Percentiles rank a stretch among this genome's conserved stretches.
Evolutionary conservation across 64 coral and sea anemone genomes (phyloP).

Genomic region (Acropora yongei): DNA sequence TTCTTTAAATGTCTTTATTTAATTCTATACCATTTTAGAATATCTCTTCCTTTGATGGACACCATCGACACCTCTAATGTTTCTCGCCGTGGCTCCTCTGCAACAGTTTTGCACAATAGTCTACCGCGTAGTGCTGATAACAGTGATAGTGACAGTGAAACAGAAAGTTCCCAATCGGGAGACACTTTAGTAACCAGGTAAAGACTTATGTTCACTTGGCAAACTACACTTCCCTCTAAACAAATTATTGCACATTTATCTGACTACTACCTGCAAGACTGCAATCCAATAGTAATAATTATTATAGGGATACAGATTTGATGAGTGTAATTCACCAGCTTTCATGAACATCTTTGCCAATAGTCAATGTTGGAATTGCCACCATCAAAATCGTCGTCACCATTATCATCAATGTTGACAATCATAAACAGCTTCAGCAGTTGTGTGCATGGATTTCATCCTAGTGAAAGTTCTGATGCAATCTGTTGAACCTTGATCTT

Average conservation of each 20-base stretch:
- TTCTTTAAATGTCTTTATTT: background rate
- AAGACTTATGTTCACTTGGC: background rate
- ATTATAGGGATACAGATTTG: no score
- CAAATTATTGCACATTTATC: background rate
- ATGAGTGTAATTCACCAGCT: no score
- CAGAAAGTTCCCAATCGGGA: slow-evolving; percentile 27
- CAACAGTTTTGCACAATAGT: background rate
- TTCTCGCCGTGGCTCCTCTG: background rate
- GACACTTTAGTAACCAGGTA: slow-evolving; percentile 74
- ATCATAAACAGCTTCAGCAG: no score
- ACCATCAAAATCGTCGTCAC: no score
- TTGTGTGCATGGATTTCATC: no score
- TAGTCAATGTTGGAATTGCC: no score
- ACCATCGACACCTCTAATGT: slow-evolving; percentile 42
- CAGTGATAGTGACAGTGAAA: slow-evolving; percentile 66
- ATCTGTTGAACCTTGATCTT: background rate
- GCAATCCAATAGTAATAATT: no score
- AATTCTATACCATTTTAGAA: background rate
- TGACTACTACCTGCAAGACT: no score
- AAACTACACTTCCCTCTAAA: background rate
- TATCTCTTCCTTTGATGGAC: slow-evolving; percentile 63
- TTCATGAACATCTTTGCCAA: no score
- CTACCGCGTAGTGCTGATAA: slow-evolving; percentile 8
- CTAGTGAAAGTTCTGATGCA: background rate
- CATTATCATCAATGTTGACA: no score